Percentiles rank a stretch among this genome's conserved stretches.
These are phyloP conservation scores for Pygocentrus nattereri DNA, from an alignment of 2,797 vertebrate species.

Conservation along the genomic window DNA sequence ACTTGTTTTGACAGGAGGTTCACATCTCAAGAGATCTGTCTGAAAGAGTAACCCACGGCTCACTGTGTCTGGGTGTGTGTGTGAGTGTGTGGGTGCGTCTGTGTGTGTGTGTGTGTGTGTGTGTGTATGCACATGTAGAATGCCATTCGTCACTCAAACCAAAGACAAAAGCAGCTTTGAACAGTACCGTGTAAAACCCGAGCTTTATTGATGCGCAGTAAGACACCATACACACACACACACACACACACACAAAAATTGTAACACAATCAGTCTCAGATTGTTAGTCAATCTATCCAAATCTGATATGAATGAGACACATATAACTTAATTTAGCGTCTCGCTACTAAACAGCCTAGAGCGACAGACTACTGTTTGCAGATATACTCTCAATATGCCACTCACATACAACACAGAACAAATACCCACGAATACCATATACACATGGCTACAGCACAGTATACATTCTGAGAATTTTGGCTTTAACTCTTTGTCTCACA, in stretches of 20 bases:
- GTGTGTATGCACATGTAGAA: slow-evolving; percentile 17
- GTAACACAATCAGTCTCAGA: slow-evolving; percentile 8
- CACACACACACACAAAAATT: slow-evolving; percentile 28
- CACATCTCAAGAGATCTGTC: slow-evolving; percentile 56
- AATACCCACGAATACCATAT: background rate
- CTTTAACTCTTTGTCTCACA: too few species aligned
- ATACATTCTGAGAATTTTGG: too few species aligned
- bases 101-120: background rate
- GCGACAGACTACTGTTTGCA: background rate
- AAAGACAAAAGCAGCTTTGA: slow-evolving; percentile 44
- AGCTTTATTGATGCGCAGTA: slow-evolving; percentile 9
- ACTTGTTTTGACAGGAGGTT: slow-evolving; percentile 76
- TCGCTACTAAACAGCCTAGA: background rate
- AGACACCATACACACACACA: slow-evolving; percentile 25
- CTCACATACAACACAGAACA: background rate
- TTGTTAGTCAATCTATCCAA: background rate
- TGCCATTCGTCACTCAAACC: slow-evolving; percentile 23
- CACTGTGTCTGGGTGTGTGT: slow-evolving; percentile 6
- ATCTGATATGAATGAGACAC: background rate
- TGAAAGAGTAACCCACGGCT: slow-evolving; percentile 45
- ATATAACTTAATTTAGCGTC: slow-evolving; percentile 7
- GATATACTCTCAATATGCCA: background rate
- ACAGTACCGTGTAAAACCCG: background rate
- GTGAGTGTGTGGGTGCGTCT: slow-evolving; percentile 8
- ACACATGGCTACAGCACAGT: background rate